Conservation (phyloP, 2,888 invertebrate genomes). For the Cremastobaeus sp. region DNA sequence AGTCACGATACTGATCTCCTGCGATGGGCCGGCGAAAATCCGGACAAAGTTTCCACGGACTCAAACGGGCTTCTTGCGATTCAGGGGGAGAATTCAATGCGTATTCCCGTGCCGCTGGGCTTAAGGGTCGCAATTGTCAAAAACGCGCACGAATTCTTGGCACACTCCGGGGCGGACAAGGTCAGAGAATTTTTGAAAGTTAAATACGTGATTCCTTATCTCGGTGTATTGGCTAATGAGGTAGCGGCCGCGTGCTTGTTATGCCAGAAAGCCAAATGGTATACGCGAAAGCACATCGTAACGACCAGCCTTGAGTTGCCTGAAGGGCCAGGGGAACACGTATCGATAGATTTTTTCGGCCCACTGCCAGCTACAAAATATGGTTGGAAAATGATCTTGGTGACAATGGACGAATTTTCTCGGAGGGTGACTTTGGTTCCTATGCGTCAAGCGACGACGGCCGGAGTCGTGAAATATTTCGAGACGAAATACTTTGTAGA, state of each 20-base stretch:
- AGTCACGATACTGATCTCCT: too few relatives aligned
- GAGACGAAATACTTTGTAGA: not conserved
- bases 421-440: not conserved
- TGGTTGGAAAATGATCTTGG: conserved; percentile 9
- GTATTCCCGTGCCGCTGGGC: not conserved
- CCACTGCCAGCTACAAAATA: conserved; percentile 2
- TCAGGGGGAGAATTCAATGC: not conserved
- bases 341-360: conserved; percentile 1
- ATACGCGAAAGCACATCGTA: not conserved
- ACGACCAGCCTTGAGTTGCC: not conserved
- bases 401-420: not conserved
- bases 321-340: not conserved
- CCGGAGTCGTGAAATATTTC: not conserved
- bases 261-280: conserved; percentile 9
- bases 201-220: not conserved
- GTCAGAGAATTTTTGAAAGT: not conserved
- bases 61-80: not conserved
- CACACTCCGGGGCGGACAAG: not conserved
- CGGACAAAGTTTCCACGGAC: not conserved
- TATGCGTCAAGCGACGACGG: not conserved
- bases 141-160: not conserved
- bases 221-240: not conserved
- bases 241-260: not conserved
- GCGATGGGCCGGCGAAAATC: not conserved
- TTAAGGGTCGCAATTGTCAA: not conserved